Percentiles rank a stretch among this genome's conserved stretches.
Evolutionary conservation across 2,888 invertebrate genomes (phyloP).

Genomic region (Limenitis arthemis): DNA sequence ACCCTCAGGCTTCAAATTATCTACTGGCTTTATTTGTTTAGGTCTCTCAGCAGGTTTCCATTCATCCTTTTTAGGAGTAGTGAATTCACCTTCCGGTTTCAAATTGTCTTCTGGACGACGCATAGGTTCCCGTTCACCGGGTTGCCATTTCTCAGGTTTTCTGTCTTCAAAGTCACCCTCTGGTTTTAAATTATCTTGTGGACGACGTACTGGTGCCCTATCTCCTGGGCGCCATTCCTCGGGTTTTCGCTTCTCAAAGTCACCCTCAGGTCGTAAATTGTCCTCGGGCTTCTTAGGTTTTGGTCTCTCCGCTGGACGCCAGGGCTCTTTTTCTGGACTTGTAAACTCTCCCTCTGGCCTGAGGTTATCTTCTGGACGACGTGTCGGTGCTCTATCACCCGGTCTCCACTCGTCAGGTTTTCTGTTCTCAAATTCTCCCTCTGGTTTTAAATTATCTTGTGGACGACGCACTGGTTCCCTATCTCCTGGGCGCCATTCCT

Average conservation of each 20-base stretch:
- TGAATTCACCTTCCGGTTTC: constrained; percentile 63
- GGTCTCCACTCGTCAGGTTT: constrained; percentile 59
- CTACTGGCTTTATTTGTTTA: constrained; percentile 67
- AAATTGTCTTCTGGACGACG: constrained; percentile 64
- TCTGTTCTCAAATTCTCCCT: constrained; percentile 63
- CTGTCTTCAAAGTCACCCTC: constrained; percentile 68
- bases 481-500: constrained; percentile 58
- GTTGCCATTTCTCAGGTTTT: constrained; percentile 48
- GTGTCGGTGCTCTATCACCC: constrained; percentile 59
- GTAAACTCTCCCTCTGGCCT: constrained; percentile 62
- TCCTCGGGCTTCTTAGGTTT: constrained; percentile 67
- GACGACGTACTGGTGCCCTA: constrained; percentile 50
- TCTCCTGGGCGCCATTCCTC: constrained; percentile 65
- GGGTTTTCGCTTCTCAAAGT: constrained; percentile 51
- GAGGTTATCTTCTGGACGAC: constrained; percentile 69
- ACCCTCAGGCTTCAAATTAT: constrained; percentile 57
- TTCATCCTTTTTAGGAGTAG: constrained; percentile 41
- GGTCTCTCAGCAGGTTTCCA: constrained; percentile 68
- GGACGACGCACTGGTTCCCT: constrained; percentile 44
- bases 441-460: constrained; percentile 71
- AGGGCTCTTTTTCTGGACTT: constrained; percentile 40
- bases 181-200: constrained; percentile 63
- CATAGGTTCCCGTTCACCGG: constrained; percentile 51
- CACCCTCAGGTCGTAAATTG: constrained; percentile 69
- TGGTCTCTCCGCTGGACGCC: constrained; percentile 58